These are phyloP conservation scores for Redunca redunca DNA, from an alignment of 2,113 vertebrate genomes.

Conservation along the genomic window DNA sequence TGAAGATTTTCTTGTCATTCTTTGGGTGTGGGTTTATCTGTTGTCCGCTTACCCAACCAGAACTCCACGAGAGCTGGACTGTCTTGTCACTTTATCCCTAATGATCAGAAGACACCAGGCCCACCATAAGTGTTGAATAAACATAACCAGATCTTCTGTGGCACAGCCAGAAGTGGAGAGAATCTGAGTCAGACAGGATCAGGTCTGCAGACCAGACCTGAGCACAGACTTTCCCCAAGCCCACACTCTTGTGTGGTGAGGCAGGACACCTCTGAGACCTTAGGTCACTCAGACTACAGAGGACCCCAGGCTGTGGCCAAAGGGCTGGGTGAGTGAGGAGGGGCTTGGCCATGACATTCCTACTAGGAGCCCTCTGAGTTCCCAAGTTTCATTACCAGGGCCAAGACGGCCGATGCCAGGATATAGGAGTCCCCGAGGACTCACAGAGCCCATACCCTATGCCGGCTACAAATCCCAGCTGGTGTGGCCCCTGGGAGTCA, in stretches of 20 bases:
- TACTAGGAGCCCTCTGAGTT: not conserved
- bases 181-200: not conserved
- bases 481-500: not conserved
- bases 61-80: not conserved
- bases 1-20: not conserved
- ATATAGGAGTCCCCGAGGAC: not conserved
- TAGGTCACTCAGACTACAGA: not conserved
- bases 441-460: not conserved
- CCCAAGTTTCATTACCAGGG: slow-evolving; percentile 6
- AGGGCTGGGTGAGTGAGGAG: not conserved
- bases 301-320: not conserved
- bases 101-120: not conserved
- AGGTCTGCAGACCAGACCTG: not conserved
- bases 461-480: slow-evolving; percentile 27
- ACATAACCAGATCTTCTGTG: not conserved
- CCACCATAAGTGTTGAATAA: not conserved
- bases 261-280: not conserved
- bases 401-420: not conserved
- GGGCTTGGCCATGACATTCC: not conserved
- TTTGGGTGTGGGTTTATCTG: not conserved
- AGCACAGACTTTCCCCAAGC: not conserved
- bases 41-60: no score
- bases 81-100: not conserved
- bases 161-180: not conserved
- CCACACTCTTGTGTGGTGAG: not conserved